phyloP scores from a whole-genome alignment of 2,888 invertebrate genomes.

The Spicauda simplicius region DNA sequence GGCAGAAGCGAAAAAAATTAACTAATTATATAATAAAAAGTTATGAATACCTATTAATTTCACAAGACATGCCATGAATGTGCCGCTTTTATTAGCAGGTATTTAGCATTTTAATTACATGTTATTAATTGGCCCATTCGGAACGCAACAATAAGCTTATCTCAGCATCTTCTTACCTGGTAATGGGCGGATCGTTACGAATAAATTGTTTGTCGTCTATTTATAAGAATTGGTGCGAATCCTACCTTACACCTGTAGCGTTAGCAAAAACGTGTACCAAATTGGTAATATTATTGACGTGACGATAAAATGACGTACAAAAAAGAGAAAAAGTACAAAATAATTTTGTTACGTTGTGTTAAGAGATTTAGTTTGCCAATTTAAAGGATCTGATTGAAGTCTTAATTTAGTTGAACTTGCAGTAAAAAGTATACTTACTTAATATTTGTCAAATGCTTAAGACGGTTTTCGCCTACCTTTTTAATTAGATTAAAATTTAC shows the following conservation, averaged over 20 bases:
- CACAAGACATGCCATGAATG: slow-evolving; percentile 8
- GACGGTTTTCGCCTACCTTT: no score
- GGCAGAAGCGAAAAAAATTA: no score
- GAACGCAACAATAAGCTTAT: slow-evolving; percentile 54
- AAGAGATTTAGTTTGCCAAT: neutral
- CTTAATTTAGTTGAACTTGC: no score
- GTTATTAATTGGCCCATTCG: slow-evolving; percentile 31
- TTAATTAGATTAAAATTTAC: no score
- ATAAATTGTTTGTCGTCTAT: slow-evolving; percentile 67
- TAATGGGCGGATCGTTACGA: slow-evolving; percentile 57
- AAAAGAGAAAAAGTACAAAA: neutral
- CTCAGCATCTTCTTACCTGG: slow-evolving; percentile 47
- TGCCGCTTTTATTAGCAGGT: slow-evolving; percentile 5
- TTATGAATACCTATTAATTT: no score
- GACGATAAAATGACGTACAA: neutral
- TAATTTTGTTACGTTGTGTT: neutral
- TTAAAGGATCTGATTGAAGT: no score
- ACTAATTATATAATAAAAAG: no score
- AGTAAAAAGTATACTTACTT: no score
- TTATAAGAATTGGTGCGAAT: slow-evolving; percentile 58
- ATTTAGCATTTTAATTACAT: slow-evolving; percentile 49
- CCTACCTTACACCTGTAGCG: slow-evolving; percentile 46
- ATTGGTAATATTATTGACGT: neutral
- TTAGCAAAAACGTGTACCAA: slow-evolving; percentile 38
- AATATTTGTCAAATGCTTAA: no score